Evolutionary conservation across 2,113 vertebrate genomes (phyloP), one percentile per base, ranked within the genome.

Genomic region (Miniopterus natalensis): DNA sequence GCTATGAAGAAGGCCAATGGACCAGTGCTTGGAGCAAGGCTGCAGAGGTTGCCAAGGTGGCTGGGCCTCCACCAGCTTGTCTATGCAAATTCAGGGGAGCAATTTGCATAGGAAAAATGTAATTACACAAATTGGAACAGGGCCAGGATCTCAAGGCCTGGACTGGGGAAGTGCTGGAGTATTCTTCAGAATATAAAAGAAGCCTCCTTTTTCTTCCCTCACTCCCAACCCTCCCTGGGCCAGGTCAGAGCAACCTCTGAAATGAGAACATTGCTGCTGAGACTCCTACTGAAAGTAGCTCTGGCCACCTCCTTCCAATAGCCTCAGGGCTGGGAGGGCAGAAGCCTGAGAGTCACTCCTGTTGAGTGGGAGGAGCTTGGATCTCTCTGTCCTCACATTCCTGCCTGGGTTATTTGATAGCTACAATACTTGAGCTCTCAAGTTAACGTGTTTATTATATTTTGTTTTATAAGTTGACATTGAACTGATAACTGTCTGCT

Each of bases 121-220:
- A 95, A 95, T 96, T 97, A 96, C 84, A 51, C 40, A 88, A 57
- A 90, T 42, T 96, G 97, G 96, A 96, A 90, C 88, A 84, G 93
- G 80, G 96, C 93, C 97, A 97, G 92, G 77, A 95, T 94, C 90
- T 95, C 90, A 85, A 90, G 11, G 20, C 66, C 96, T 78, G 68
- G 68, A 42, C 53, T 70, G 40, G 53, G 68, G 21, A 92, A 88
- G 79, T 71, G 74, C 65, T 53, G 17, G 57, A 83, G 86, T 65
- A 80, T 74, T 84, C 93, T 85, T 97, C 51, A 45, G 53, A 86
- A 88, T 73, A 92, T 55, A 81, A 87, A 95, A 83, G 21, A 40
- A 0, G 10, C n/a, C 70, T 84, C 40, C 25, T 57, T 84, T 66
- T 68, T 23, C 75, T 87, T 40, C 49, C 55, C 55, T 29, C 0